A percentile compares a stretch with the other conserved stretches of the same genome.
These are phyloP conservation scores for Machimus rusticus DNA, from an alignment of 2,888 invertebrate species.

Conservation along the genomic window DNA sequence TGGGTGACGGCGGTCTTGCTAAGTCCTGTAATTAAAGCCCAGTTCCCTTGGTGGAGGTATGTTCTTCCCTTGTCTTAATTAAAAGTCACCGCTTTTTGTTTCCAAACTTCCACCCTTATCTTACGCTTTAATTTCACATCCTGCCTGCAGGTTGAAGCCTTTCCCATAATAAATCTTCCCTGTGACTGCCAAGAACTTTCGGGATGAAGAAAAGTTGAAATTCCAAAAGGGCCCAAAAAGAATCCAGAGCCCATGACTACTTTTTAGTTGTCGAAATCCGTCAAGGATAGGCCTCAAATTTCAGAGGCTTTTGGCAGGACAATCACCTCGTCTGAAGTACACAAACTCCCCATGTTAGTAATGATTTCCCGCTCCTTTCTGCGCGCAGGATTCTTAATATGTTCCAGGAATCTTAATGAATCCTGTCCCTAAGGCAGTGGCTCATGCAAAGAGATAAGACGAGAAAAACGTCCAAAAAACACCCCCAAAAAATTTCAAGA, in stretches of 20 bases:
- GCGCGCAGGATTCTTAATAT: constrained; percentile 4
- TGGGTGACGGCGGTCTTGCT: neutral
- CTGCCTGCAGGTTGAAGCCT: neutral
- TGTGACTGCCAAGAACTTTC: neutral
- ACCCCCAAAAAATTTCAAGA: neutral
- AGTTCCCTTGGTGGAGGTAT: neutral
- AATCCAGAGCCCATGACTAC: constrained; percentile 3
- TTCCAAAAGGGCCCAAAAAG: neutral
- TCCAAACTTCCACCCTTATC: constrained; percentile 15
- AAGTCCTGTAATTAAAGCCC: neutral
- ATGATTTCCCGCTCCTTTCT: neutral
- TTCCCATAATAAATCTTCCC: constrained; percentile 9
- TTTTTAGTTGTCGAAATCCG: constrained; percentile 5
- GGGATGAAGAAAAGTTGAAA: neutral
- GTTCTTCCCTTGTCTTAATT: constrained; percentile 27
- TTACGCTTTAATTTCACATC: neutral
- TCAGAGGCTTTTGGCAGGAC: constrained; percentile 6
- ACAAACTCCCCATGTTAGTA: constrained; percentile 20
- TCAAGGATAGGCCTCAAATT: neutral
- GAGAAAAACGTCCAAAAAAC: constrained; percentile 10
- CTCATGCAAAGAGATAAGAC: constrained; percentile 1
- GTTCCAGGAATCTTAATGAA: constrained; percentile 34
- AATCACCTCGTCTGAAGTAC: constrained; percentile 40
- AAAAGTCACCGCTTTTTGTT: constrained; percentile 30
- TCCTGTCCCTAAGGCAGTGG: neutral